Base-by-base conservation (phyloP, 2,113 vertebrate genomes). In the Pelvicachromis taeniatus region DNA sequence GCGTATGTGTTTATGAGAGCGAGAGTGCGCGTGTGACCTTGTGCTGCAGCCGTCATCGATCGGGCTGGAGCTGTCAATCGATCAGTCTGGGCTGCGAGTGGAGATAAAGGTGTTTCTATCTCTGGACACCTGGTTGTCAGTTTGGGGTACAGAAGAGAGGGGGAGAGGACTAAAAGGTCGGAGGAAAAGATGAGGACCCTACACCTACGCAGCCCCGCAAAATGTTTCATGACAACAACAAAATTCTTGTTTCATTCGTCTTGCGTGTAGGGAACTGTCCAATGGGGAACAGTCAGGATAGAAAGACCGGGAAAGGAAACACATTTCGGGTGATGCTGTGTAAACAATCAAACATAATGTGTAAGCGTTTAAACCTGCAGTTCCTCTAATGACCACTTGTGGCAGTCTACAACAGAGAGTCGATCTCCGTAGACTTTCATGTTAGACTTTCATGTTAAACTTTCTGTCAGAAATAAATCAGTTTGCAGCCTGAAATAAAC, bases 41-140 rank as follows among this genome's bases (percentile, higher is more conserved):
- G 88, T 63, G 85, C 45, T 79, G 86, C 83, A 84, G 84, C 80
- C 35, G 12, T 19, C 85, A 94, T 95, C 29, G 95, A 95, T 94
- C 19, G 55, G 83, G 29, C 90, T 77, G 73, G 82, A 92, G 85
- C 90, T 90, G 93, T 91, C 92, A 86, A 95, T 95, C 93, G 92
- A 95, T 94, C 81, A 85, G 92, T 94, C 92, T 92, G 85, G 89
- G 70, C 92, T 94, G 90, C 68, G 78, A 40, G 78, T 61, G 84
- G 54, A 93, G 94, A 95, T 94, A 93, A 94, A 94, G 88, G 89
- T 54, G 92, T 91, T 85, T 90, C 85, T 90, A 87, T 90, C 87
- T 93, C 78, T 63, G 80, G 87, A 91, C 80, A 48, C 77, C 73
- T 13, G 75, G 82, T 88, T 85, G 83, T 55, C 84, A 85, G 81